Conservation (phyloP, 2,797 vertebrate genomes). For the Allobates femoralis region DNA sequence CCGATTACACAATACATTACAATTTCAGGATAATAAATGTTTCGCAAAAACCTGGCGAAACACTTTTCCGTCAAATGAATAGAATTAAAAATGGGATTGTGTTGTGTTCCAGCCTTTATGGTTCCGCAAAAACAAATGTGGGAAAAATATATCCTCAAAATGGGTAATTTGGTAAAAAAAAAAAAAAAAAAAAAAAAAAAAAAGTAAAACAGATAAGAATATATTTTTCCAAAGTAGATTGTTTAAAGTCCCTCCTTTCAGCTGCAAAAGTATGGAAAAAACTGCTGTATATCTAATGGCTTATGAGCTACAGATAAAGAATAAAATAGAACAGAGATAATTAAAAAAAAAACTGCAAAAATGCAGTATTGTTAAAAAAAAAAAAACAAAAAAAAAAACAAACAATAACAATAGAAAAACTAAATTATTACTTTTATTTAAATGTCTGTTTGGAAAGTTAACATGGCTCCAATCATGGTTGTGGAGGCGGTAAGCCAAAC, state of each 20-base stretch:
- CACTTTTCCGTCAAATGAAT: slow-evolving; percentile 28
- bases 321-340: not conserved
- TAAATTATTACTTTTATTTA: not conserved
- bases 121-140: slow-evolving; percentile 8
- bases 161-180: not conserved
- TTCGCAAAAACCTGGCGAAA: slow-evolving; percentile 17
- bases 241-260: not conserved
- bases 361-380: not conserved
- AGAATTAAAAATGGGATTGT: slow-evolving; percentile 40
- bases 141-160: not conserved
- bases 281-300: too few relatives aligned
- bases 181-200: not conserved
- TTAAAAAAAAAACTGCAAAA: not conserved
- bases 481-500: too few relatives aligned
- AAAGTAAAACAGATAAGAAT: not conserved
- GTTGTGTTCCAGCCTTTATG: slow-evolving; percentile 9
- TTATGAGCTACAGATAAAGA: not conserved
- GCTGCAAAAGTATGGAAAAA: not conserved
- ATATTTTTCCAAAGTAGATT: not conserved
- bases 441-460: too few relatives aligned
- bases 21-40: slow-evolving; percentile 45
- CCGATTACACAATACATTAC: slow-evolving; percentile 46
- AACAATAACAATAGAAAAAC: not conserved
- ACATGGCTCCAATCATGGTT: too few relatives aligned
- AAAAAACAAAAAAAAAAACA: not conserved